Base-by-base conservation (phyloP, 2,113 vertebrate genomes). In the Callorhinus ursinus region DNA sequence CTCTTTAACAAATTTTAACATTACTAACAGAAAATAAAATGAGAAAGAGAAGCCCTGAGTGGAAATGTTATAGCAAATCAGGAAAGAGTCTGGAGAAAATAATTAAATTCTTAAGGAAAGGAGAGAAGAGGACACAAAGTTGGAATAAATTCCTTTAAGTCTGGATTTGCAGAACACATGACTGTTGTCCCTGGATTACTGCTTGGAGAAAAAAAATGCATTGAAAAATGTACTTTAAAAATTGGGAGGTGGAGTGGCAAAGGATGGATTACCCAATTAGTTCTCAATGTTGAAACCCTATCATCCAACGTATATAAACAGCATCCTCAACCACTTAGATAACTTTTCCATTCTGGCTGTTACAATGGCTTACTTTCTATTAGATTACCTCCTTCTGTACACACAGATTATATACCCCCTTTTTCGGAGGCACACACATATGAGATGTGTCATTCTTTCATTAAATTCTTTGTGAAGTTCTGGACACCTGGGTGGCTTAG, bases 351-450 rank as follows among this genome's bases (percentile, higher is more conserved):
- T 83, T 59, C 36, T 61, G 14, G 0, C 53, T 91, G 26, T 61
- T 69, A 14, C 0, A 67, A 16, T 11, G 57, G 15, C 65, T 71
- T 69, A 33, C 4, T 80, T 67, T 72, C 26, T 71, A n/a, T 22
- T 69, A 3, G 8, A 42, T 83, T 33, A 16, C 0, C 15, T 36
- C 51, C 42, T 51, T 72, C 57, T 87, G 2, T 63, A n/a, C 1
- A 53, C 7, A 36, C 1, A 19, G 3, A 12, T 0, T 4, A 33
- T 49, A 19, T 16, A 26, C 12, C 15, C 3, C 7, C 16, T 69
- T 92, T n/a, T n/a, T 51, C 39, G 14, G 59, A 77, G 5, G 39
- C 46, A 88, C 55, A 33, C 18, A 77, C 51, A 16, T 0, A 16
- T 1, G 36, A 67, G 39, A 7, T 16, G 10, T 77, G 22, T 71